A percentile compares a stretch with the other conserved stretches of the same genome.
phyloP scores from a whole-genome alignment of 2,888 invertebrate species.

The Dastarcus helophoroides region DNA sequence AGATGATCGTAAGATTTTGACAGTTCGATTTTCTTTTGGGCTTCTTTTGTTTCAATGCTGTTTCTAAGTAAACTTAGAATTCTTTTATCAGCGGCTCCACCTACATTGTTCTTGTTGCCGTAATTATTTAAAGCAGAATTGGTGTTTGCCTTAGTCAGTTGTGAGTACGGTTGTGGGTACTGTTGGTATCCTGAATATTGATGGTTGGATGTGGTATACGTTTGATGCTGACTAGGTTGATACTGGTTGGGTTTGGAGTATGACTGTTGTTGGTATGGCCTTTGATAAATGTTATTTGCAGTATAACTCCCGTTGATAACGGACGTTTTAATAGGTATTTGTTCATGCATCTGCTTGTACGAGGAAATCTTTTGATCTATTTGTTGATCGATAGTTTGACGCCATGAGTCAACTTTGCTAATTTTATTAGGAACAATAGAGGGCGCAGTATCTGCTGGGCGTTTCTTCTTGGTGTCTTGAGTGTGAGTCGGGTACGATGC shows the following conservation, averaged over 20 bases:
- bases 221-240: conserved; percentile 21
- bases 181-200: conserved; percentile 10
- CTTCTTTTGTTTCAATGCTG: conserved; percentile 55
- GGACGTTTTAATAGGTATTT: conserved; percentile 24
- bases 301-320: conserved; percentile 18
- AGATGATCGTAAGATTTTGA: conserved; percentile 19
- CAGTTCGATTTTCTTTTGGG: conserved; percentile 39
- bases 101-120: conserved; percentile 22
- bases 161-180: conserved; percentile 17
- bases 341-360: conserved; percentile 29
- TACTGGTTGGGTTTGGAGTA: conserved; percentile 26
- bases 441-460: conserved; percentile 30
- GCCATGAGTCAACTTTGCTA: conserved; percentile 42
- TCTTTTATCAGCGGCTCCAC: conserved; percentile 53
- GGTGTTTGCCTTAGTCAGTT: conserved; percentile 23
- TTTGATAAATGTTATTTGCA: conserved; percentile 19
- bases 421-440: conserved; percentile 37
- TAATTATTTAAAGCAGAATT: conserved; percentile 21
- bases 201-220: conserved; percentile 7
- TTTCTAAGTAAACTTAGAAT: conserved; percentile 60
- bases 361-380: conserved; percentile 43
- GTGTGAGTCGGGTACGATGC: conserved; percentile 16
- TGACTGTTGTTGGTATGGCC: conserved; percentile 26
- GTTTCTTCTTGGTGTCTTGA: conserved; percentile 24
- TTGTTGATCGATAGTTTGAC: conserved; percentile 42